Conservation (phyloP, 2,888 invertebrate genomes). For the Cylindroiulus punctatus region DNA sequence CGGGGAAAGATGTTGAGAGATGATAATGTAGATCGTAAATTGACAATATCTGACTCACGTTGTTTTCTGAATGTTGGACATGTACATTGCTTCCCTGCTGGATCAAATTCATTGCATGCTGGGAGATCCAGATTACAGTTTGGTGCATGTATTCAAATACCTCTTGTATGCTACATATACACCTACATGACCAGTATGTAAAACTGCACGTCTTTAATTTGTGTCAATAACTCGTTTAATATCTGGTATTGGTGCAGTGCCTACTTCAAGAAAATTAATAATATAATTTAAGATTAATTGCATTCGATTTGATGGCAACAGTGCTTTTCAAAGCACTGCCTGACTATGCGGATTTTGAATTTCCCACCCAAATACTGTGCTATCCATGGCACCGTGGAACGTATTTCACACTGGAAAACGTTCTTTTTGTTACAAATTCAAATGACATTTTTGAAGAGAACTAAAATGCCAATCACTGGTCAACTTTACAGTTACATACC, state of each 20-base stretch:
- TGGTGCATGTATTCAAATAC: not conserved
- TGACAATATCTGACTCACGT: constrained; percentile 17
- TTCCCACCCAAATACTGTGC: no score
- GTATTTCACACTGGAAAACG: no score
- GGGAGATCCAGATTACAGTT: not conserved
- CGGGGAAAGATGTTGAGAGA: not conserved
- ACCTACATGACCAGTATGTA: not conserved
- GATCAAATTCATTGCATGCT: not conserved
- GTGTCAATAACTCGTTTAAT: not conserved
- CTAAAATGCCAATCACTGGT: no score
- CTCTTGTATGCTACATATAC: not conserved
- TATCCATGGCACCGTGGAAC: no score
- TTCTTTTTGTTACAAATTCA: no score
- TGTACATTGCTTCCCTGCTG: not conserved
- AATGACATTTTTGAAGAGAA: no score
- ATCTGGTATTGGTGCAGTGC: not conserved
- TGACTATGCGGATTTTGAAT: no score
- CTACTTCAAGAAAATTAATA: not conserved
- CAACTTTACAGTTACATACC: no score
- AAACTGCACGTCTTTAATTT: not conserved
- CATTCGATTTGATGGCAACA: not conserved
- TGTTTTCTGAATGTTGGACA: not conserved
- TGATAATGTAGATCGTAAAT: constrained; percentile 35
- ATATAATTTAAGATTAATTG: not conserved
- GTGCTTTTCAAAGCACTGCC: no score